phyloP scores from a whole-genome alignment of 2,888 invertebrate species.

The Noctua janthe region DNA sequence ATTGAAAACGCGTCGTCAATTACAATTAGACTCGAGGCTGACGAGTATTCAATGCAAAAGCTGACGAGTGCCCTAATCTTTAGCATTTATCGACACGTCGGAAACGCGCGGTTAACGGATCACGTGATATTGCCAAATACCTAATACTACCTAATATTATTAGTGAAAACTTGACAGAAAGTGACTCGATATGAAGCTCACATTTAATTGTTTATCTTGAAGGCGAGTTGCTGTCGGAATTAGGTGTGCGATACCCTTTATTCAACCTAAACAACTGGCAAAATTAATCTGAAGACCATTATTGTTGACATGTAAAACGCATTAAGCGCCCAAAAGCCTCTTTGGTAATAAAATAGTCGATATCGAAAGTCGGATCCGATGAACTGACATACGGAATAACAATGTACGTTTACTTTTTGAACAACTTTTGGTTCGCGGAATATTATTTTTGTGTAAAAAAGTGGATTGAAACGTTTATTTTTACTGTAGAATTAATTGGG shows the following conservation, averaged over 20 bases:
- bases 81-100: neutral
- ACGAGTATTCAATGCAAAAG: neutral
- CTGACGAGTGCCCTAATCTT: no score
- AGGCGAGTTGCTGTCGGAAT: neutral
- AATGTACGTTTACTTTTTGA: constrained; percentile 22
- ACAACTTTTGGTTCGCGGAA: constrained; percentile 15
- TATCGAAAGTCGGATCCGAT: constrained; percentile 49
- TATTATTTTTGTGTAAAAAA: constrained; percentile 34
- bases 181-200: neutral
- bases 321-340: constrained; percentile 63
- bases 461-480: constrained; percentile 8
- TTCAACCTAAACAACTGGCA: constrained; percentile 74
- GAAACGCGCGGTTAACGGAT: neutral
- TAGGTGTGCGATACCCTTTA: constrained; percentile 22
- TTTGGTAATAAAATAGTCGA: constrained; percentile 46
- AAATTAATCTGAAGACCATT: constrained; percentile 81
- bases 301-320: constrained; percentile 77
- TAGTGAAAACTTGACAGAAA: neutral
- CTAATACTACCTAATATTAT: no score
- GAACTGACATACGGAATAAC: constrained; percentile 19
- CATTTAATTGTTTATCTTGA: neutral
- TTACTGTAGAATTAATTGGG: constrained; percentile 26
- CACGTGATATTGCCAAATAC: no score
- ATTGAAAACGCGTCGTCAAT: neutral
- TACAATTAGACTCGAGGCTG: neutral